Conservation (phyloP, 2,797 vertebrate species). For the Halcyon smyrnensis region DNA sequence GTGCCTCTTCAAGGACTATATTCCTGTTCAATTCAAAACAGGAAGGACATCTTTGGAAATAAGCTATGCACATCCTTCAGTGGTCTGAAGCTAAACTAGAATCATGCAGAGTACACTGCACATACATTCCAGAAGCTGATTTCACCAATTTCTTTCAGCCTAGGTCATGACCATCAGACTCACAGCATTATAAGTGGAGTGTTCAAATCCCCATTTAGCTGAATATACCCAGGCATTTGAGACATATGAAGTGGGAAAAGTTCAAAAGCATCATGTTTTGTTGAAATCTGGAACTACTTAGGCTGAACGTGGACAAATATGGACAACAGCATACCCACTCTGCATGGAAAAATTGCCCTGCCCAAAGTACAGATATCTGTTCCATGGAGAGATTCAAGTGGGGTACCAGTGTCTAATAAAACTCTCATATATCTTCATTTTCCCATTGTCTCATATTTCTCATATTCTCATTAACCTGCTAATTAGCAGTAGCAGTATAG, state of each 20-base stretch:
- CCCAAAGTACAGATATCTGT: neutral
- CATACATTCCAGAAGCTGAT: neutral
- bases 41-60: neutral
- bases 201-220: neutral
- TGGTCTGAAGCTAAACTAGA: neutral
- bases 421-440: neutral
- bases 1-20: neutral
- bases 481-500: neutral
- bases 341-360: neutral
- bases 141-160: neutral
- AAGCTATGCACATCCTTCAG: neutral
- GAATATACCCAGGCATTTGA: conserved; percentile 2
- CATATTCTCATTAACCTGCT: neutral
- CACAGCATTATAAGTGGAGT: neutral
- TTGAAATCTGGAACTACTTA: conserved; percentile 63
- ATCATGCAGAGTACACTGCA: neutral
- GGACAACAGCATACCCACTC: conserved; percentile 36
- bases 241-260: neutral
- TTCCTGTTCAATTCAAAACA: neutral
- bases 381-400: neutral
- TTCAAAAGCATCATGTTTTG: conserved; percentile 1
- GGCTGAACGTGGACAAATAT: conserved; percentile 46
- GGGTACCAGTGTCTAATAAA: neutral
- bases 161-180: neutral
- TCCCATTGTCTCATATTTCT: neutral